phyloP scores from a whole-genome alignment of 2,113 vertebrate genomes.

The Alouatta palliata region DNA sequence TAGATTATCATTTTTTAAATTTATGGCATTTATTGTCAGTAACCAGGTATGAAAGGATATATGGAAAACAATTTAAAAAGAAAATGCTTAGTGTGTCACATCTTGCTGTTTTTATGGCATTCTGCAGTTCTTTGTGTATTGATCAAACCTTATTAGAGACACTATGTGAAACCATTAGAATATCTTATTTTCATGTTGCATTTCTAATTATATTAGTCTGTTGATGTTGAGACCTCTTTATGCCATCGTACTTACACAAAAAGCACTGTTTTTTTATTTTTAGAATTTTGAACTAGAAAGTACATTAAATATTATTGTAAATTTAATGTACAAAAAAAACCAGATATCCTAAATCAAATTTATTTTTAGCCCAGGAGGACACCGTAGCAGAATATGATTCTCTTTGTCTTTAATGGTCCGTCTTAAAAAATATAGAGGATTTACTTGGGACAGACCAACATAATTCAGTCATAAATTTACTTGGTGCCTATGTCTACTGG shows the following conservation, averaged over 20 bases:
- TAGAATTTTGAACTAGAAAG: constrained; percentile 24
- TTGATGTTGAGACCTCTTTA: neutral
- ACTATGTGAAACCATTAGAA: neutral
- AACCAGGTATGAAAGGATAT: neutral
- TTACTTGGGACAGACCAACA: neutral
- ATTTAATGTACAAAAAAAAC: constrained; percentile 18
- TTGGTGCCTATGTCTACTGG: neutral
- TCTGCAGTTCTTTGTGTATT: neutral
- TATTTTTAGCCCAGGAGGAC: neutral
- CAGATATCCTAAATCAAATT: neutral
- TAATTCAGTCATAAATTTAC: constrained; percentile 12
- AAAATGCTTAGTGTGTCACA: neutral
- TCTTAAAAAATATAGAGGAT: neutral
- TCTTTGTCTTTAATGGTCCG: neutral
- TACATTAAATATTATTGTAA: neutral
- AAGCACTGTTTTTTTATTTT: neutral
- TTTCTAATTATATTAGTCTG: neutral
- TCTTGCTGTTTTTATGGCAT: neutral
- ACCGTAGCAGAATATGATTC: neutral
- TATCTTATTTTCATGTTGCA: neutral
- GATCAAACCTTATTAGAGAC: neutral
- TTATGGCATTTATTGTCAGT: neutral
- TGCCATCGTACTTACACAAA: neutral
- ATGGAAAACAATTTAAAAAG: constrained; percentile 10
- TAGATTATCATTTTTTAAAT: neutral